Base-by-base conservation (phyloP, 1,140 invertebrate genomes). In the Neoseiulus cucumeris region DNA sequence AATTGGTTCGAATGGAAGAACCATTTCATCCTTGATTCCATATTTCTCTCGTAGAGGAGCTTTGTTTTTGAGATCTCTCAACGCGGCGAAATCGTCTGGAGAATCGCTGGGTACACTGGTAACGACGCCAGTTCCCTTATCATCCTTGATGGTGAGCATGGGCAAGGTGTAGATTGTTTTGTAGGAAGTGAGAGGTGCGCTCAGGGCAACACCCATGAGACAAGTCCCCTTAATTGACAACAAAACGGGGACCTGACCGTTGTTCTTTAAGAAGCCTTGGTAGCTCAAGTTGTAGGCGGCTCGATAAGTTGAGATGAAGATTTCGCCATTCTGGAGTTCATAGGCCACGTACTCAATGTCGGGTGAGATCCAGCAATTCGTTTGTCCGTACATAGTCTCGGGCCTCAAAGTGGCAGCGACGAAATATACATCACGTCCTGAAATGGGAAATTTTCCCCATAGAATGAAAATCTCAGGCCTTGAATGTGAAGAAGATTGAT, bases 301-400 rank as follows among this genome's bases (percentile, higher is more conserved):
- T 71, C 94, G 80, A 66, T 77, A 74, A 0, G 92, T 96, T 69
- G 85, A 90, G 59, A 99, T 82, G 74, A 87, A 96, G 22, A 97
- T 79, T 66, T 89, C 87, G n/a, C 76, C 73, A 67, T 85, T 81
- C 6, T 76, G 72, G 5, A 83, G 82, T 71, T 83, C 79, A 76
- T 91, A 87, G 17, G 86, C 91, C 70, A 94, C 83, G 72, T 98
- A 98, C 68, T 83, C 83, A 70, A 98, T 91, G 71, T 96, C 91
- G 2, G 96, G 96, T 73, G 86, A 85, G 0, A 99, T 74, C 92
- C 94, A 99, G 74, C 94, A 97, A 74, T 98, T 99, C 0, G 96
- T 99, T 79, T 98, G 96, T 1, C 96, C 96, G 75, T 97, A 99
- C 95, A 99, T 98, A 0, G 96, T 99, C 79, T 99, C 96, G 12